Percentiles rank a stretch among this genome's conserved stretches.
These are phyloP conservation scores for Psittacula derbiana DNA, from an alignment of 2,797 vertebrate species.

Conservation along the genomic window DNA sequence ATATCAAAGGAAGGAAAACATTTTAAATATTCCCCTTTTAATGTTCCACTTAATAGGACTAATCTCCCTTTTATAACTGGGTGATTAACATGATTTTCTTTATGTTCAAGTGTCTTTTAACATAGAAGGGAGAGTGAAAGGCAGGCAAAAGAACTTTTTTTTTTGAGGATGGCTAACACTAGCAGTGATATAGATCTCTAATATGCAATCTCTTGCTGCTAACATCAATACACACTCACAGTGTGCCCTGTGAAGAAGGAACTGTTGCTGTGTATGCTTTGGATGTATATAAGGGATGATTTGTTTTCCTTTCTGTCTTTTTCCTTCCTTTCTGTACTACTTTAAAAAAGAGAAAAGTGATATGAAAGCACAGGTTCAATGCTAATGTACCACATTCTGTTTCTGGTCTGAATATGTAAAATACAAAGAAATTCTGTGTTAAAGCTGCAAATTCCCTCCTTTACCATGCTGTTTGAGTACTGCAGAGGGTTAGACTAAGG, in stretches of 20 bases:
- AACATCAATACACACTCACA: slow-evolving; percentile 46
- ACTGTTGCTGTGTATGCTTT: slow-evolving; percentile 44
- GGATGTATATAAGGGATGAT: slow-evolving; percentile 57
- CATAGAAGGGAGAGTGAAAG: not conserved
- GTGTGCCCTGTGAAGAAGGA: slow-evolving; percentile 25
- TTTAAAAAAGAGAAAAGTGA: not conserved
- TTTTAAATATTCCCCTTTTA: not conserved
- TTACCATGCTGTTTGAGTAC: not conserved
- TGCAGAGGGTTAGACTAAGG: not conserved
- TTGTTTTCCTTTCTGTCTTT: slow-evolving; percentile 33
- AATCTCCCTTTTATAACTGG: not conserved
- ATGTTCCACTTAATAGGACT: not conserved
- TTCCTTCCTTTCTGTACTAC: slow-evolving; percentile 35
- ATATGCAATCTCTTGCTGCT: slow-evolving; percentile 45
- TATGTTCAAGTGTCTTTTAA: not conserved
- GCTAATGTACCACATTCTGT: slow-evolving; percentile 43
- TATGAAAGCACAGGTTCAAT: slow-evolving; percentile 42
- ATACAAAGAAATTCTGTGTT: slow-evolving; percentile 39
- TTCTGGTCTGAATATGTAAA: slow-evolving; percentile 53
- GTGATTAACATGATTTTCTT: not conserved
- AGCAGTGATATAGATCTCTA: not conserved
- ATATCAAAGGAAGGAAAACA: not conserved
- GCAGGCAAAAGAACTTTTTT: not conserved
- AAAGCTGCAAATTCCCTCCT: slow-evolving; percentile 41
- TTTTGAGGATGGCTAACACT: not conserved